Base-by-base conservation (phyloP, 2,113 vertebrate genomes). In the Plotosus lineatus region DNA sequence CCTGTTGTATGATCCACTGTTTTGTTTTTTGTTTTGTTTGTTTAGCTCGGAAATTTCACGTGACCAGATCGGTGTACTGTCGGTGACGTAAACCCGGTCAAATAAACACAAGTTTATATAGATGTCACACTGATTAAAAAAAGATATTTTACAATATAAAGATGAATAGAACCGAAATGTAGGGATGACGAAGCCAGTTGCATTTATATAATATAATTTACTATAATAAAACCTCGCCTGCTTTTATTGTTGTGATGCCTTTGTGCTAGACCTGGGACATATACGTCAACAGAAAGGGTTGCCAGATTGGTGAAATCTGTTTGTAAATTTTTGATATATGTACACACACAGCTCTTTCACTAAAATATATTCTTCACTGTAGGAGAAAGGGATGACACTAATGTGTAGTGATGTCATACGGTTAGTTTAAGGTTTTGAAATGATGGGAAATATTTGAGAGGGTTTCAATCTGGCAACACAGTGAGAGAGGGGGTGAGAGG, bases 241-340 rank as follows among this genome's bases (percentile, higher is more conserved):
- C 26, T 56, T 56, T 31, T 5, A 31, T 31, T 12, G 15, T 6
- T 28, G 26, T 26, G n/a, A 26, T 33, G 60, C 33, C 44, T 66
- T 40, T n/a, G 23, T 66, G 19, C 63, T 40, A 36, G 63, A 46
- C 42, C 19, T 42, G 66, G 42, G 66, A 46, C 66, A n/a, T n/a
- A 17, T 69, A 69, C 66, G 66, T 69, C 66, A 69, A 46, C 66
- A 28, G 66, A 46, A 69, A 44, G 40, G 28, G 66, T 69, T 69
- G 66, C 66, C 66, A 69, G 66, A 46, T 46, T 46, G 66, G 6
- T 15, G n/a, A 68, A 26, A n/a, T n/a, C n/a, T n/a, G n/a, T n/a
- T 26, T 68, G 14, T 26, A 42, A 6, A 3, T 15, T 7, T 1
- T 23, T 12, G 9, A 40, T 4, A 15, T 66, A 11, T 10, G 3